phyloP scores from a whole-genome alignment of 2,888 invertebrate genomes.

The Loripinus fragilis region DNA sequence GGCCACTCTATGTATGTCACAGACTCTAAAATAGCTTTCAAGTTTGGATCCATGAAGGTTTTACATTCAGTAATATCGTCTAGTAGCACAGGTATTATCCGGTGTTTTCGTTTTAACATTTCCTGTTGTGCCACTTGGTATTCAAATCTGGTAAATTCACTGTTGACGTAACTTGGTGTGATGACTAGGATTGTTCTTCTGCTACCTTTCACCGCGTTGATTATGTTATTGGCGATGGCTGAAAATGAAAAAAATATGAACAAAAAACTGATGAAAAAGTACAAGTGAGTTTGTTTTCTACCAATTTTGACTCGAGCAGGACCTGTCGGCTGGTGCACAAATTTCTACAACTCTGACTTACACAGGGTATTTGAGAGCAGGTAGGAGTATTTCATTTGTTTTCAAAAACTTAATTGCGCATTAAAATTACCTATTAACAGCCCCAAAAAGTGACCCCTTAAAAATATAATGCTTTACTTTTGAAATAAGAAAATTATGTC shows the following conservation, averaged over 20 bases:
- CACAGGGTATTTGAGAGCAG: no score
- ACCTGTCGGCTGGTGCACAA: no score
- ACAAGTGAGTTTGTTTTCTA: no score
- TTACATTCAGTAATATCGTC: conserved; percentile 61
- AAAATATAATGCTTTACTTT: no score
- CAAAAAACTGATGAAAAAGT: no score
- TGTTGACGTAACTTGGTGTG: conserved; percentile 65
- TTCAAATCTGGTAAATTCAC: conserved; percentile 73
- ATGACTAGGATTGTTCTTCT: conserved; percentile 68
- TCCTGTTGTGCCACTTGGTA: conserved; percentile 75
- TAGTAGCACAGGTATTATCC: conserved; percentile 71
- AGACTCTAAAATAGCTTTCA: conserved; percentile 63
- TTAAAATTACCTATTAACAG: no score
- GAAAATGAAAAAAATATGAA: conserved; percentile 44
- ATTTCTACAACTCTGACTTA: no score
- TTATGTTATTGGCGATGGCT: conserved; percentile 74
- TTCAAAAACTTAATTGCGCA: no score
- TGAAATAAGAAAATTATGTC: no score
- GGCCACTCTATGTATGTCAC: conserved; percentile 72
- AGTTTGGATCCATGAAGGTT: conserved; percentile 61
- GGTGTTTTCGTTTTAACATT: conserved; percentile 70
- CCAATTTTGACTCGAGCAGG: no score
- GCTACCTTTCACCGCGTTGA: conserved; percentile 67
- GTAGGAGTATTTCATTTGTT: no score
- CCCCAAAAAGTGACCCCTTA: no score